A percentile compares a stretch with the other conserved stretches of the same genome.
phyloP scores from a whole-genome alignment of 1,140 invertebrate genomes.

The Sesamia nonagrioides region DNA sequence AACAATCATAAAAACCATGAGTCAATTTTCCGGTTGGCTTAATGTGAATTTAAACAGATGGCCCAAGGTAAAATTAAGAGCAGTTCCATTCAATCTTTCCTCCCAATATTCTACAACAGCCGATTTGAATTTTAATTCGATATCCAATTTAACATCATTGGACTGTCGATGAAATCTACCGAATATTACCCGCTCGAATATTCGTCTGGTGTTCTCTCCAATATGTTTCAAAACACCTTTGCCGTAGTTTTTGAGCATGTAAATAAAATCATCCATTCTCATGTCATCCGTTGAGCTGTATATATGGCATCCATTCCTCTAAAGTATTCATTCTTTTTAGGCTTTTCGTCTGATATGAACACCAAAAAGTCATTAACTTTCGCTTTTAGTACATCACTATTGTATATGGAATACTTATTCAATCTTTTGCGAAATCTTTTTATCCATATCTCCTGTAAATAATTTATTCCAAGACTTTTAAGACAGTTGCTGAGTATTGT shows the following conservation, averaged over 20 bases:
- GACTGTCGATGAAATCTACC: constrained; percentile 48
- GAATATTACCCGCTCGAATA: constrained; percentile 56
- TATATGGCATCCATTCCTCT: constrained; percentile 57
- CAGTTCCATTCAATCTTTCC: constrained; percentile 41
- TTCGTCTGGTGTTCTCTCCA: constrained; percentile 47
- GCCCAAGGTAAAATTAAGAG: constrained; percentile 13
- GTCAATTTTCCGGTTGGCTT: constrained; percentile 48
- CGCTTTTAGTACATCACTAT: constrained; percentile 36
- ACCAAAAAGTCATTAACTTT: constrained; percentile 54
- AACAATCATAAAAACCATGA: not conserved
- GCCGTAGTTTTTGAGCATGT: constrained; percentile 55
- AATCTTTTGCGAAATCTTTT: constrained; percentile 51
- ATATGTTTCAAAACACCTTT: constrained; percentile 46
- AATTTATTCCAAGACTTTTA: constrained; percentile 39
- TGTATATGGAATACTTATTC: constrained; percentile 46
- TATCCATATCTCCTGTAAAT: constrained; percentile 51
- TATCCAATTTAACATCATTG: constrained; percentile 45
- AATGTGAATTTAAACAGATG: constrained; percentile 19
- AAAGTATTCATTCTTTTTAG: constrained; percentile 57
- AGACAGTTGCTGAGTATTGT: constrained; percentile 52
- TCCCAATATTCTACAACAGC: constrained; percentile 56
- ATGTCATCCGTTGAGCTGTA: constrained; percentile 44
- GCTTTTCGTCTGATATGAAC: constrained; percentile 46
- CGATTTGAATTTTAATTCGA: constrained; percentile 56
- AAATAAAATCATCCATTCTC: constrained; percentile 63